Conservation (phyloP, 2,797 vertebrate species). For the Darevskia nairensis region DNA sequence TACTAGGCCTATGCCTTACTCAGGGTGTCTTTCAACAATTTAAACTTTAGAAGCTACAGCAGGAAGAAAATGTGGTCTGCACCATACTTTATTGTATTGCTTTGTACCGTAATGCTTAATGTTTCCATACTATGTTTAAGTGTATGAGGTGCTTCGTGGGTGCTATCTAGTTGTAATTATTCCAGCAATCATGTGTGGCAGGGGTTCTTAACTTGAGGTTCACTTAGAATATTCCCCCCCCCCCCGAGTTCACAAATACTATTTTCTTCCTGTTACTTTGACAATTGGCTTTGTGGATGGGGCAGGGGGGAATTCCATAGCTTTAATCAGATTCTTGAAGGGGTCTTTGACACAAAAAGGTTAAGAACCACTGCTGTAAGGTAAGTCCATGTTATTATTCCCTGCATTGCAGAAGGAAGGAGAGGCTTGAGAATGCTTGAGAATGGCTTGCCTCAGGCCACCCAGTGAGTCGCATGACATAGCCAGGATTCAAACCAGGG, state of each 20-base stretch:
- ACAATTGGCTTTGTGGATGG: too few relatives aligned
- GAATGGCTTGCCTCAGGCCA: background rate
- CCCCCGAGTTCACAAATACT: too few relatives aligned
- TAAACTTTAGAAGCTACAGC: background rate
- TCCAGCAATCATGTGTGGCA: background rate
- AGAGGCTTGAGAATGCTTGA: background rate
- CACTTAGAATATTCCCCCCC: too few relatives aligned
- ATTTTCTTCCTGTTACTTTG: too few relatives aligned
- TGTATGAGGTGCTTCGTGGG: background rate
- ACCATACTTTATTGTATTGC: background rate
- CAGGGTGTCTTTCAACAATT: background rate
- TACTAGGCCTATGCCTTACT: background rate
- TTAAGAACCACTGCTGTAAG: background rate
- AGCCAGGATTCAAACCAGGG: background rate
- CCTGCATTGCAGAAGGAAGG: background rate
- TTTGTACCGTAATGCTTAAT: background rate
- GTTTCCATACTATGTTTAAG: background rate
- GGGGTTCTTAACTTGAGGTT: too few relatives aligned
- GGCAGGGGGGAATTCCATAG: too few relatives aligned
- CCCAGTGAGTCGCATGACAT: background rate
- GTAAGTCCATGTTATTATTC: background rate
- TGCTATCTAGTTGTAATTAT: background rate
- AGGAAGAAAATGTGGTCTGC: background rate
- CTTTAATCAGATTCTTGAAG: too few relatives aligned
- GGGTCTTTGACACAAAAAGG: too few relatives aligned